Conservation (phyloP, 2,113 vertebrate species). For the Oryzias curvinotus region DNA sequence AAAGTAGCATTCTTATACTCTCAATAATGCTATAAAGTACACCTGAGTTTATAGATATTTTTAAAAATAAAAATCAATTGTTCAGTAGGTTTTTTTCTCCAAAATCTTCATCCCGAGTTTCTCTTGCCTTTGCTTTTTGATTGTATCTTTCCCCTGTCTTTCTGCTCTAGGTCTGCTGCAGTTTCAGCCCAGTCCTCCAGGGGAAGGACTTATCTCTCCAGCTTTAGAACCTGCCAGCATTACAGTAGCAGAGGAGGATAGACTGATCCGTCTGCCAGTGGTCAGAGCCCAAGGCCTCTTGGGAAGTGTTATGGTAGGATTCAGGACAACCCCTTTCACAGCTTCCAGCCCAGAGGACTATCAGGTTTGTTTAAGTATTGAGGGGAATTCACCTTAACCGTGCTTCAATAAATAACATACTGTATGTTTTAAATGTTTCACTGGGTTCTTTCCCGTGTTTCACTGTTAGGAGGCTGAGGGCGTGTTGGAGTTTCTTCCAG, state of each 20-base stretch:
- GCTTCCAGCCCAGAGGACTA: slow-evolving; percentile 90
- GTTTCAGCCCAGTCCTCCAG: slow-evolving; percentile 82
- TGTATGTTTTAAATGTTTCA: background rate
- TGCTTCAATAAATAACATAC: background rate
- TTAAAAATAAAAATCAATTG: background rate
- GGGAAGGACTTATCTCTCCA: slow-evolving; percentile 77
- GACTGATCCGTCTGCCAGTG: slow-evolving; percentile 79
- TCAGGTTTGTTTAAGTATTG: slow-evolving; percentile 74
- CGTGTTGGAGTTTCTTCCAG: slow-evolving; percentile 87
- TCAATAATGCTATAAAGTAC: background rate
- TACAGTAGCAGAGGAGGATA: slow-evolving; percentile 85
- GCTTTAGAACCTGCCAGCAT: slow-evolving; percentile 72
- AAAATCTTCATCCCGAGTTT: too few relatives aligned
- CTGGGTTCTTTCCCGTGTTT: background rate
- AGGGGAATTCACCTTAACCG: too few relatives aligned
- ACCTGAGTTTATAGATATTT: background rate
- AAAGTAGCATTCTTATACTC: background rate
- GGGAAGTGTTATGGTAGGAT: slow-evolving; percentile 85
- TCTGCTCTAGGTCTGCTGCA: slow-evolving; percentile 85
- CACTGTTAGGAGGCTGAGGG: slow-evolving; percentile 79
- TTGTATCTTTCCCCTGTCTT: background rate
- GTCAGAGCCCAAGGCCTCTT: slow-evolving; percentile 90
- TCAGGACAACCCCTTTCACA: slow-evolving; percentile 86
- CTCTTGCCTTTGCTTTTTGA: background rate
- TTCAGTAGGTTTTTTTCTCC: background rate